A percentile compares a stretch with the other conserved stretches of the same genome.
Evolutionary conservation across 2,888 invertebrate genomes (phyloP).

Genomic region (Alsophila aescularia): DNA sequence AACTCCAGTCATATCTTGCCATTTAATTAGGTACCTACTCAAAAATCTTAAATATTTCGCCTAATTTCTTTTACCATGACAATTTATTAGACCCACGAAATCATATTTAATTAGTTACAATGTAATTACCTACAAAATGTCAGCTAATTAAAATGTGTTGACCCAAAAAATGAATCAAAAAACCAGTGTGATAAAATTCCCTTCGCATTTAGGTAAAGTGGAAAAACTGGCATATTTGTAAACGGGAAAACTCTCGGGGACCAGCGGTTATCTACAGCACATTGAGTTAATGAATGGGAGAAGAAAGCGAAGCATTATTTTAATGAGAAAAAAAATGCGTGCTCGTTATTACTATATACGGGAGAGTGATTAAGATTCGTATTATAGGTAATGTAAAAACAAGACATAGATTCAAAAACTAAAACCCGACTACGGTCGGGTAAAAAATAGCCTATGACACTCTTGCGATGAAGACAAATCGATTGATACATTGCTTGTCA

Average conservation of each 20-base stretch:
- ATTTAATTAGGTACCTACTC: no score
- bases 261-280: conserved; percentile 79
- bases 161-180: conserved; percentile 56
- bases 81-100: no score
- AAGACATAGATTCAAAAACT: no score
- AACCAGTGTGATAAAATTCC: conserved; percentile 62
- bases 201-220: conserved; percentile 66
- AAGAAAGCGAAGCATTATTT: conserved; percentile 78
- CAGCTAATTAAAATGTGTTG: conserved; percentile 61
- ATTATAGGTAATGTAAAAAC: no score
- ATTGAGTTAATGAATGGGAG: conserved; percentile 80
- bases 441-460: no score
- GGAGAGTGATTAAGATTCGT: neutral
- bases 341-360: neutral
- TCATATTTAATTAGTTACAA: conserved; percentile 45
- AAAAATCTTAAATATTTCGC: no score
- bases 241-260: conserved; percentile 58
- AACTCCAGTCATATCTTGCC: no score
- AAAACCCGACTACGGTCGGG: no score
- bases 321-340: conserved; percentile 78
- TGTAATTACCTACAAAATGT: conserved; percentile 53
- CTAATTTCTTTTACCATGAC: no score
- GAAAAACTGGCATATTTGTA: conserved; percentile 73
- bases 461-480: no score
- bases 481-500: no score